Evolutionary conservation across 1,140 invertebrate species (phyloP), one percentile per base, ranked within the genome.

Genomic region (Pseudoatta argentina): DNA sequence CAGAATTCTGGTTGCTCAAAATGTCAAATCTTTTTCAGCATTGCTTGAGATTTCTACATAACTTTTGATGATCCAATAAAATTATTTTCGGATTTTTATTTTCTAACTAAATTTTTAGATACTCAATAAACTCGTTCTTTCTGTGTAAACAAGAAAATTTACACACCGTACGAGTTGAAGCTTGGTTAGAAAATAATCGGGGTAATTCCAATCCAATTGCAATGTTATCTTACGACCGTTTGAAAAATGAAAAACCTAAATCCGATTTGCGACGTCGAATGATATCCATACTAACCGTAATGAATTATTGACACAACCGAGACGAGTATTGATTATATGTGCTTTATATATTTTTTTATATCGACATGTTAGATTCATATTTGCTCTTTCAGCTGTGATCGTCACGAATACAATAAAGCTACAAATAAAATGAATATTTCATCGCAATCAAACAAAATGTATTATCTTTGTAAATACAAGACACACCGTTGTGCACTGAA

Each of bases 321-420:
- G 48, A 81, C 16, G 16, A 18, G 39, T 78, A 81, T 81, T 44
- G 48, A 71, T 30, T 24, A 81, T 44, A 18, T 16, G 16, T 57
- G 51, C 51, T 71, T 81, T 59, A 57, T 55, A 81, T 57, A 72
- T 71, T 81, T 81, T 81, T 81, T 81, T 51, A 71, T 57, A 71
- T 48, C 34, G 30, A n/a, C 8, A 44, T 16, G 64, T 71, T 81
- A 48, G 21, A 51, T 71, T 81, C n/a, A 48, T 48, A 48, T 82
- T 82, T 72, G 30, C 24, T 61, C 39, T 82, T 16, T 61, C 24
- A 59, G 30, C 34, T 27, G 24, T 16, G 34, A 61, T 61, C 12
- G 16, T 71, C 30, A 14, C 39, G 16, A 67, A 55, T 30, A n/a
- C 55, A n/a, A 14, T 12, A 30, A 72, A 73, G 1, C 55, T 16